A percentile compares a stretch with the other conserved stretches of the same genome.
Evolutionary conservation across 2,113 vertebrate genomes (phyloP).

Genomic region (Circaetus gallicus): DNA sequence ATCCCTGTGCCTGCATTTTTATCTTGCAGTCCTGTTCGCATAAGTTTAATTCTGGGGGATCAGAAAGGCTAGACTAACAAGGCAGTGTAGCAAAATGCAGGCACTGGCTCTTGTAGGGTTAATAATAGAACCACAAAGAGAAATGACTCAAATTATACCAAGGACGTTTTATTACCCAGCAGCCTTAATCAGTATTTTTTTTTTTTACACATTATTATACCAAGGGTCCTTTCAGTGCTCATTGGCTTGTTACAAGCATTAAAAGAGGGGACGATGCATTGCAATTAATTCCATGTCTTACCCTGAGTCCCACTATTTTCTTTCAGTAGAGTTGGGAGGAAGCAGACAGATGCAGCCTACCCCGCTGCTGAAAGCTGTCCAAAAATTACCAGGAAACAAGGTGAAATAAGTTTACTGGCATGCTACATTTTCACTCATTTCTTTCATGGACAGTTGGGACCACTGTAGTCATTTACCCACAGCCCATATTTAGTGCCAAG

Average conservation of each 20-base stretch:
- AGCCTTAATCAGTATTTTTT: conserved; percentile 30
- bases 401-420: background rate
- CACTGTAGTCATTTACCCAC: background rate
- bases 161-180: conserved; percentile 8
- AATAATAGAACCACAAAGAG: background rate
- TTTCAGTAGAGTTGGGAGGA: background rate
- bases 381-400: background rate
- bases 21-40: conserved; percentile 44
- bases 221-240: background rate
- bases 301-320: background rate
- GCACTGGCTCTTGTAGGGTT: background rate
- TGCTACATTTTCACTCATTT: background rate
- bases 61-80: background rate
- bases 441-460: background rate
- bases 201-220: conserved; percentile 41
- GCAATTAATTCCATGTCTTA: background rate
- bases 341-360: background rate
- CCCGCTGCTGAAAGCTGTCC: background rate
- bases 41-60: conserved; percentile 24
- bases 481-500: background rate
- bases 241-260: conserved; percentile 15
- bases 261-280: background rate
- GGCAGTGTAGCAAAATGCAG: background rate
- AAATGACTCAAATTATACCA: conserved; percentile 9
- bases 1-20: conserved; percentile 43